Percentiles rank a stretch among this genome's conserved stretches.
These are phyloP conservation scores for Eucriotettix oculatus DNA, from an alignment of 2,888 invertebrate genomes.

Conservation along the genomic window DNA sequence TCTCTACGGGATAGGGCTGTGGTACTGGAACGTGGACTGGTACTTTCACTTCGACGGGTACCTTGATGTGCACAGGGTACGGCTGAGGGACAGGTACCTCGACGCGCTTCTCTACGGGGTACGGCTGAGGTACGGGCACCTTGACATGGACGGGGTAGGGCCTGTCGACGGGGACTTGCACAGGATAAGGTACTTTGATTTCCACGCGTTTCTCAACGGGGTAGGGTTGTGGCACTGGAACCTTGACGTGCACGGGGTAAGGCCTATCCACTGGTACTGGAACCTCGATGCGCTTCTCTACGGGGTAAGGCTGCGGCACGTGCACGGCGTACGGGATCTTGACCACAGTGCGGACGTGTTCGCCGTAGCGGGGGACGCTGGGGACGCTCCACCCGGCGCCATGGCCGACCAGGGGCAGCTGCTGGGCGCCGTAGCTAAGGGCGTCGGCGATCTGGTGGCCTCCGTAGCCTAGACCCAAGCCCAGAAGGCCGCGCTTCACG, in stretches of 20 bases:
- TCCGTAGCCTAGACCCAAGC: not conserved
- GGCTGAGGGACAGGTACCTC: slow-evolving; percentile 44
- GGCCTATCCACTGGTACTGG: not conserved
- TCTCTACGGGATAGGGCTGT: slow-evolving; percentile 26
- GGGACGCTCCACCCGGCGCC: not conserved
- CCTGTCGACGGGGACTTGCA: not conserved
- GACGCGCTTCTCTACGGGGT: slow-evolving; percentile 23
- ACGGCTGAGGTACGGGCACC: slow-evolving; percentile 38
- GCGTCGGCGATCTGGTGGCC: not conserved
- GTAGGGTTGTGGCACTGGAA: not conserved
- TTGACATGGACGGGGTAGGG: slow-evolving; percentile 26
- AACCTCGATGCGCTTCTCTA: slow-evolving; percentile 25
- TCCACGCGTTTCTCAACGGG: not conserved
- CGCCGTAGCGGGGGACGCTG: not conserved
- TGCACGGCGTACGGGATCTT: slow-evolving; percentile 18
- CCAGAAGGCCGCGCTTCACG: not conserved
- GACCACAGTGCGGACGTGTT: not conserved
- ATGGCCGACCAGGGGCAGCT: not conserved
- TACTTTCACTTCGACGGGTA: slow-evolving; percentile 24
- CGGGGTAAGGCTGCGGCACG: slow-evolving; percentile 38
- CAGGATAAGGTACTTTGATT: not conserved
- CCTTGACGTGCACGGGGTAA: not conserved
- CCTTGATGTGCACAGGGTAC: slow-evolving; percentile 38
- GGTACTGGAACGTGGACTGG: slow-evolving; percentile 45
- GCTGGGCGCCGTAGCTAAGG: not conserved